A percentile compares a stretch with the other conserved stretches of the same genome.
Evolutionary conservation across 2,797 vertebrate species (phyloP).

Genomic region (Euphonia xanthogaster): DNA sequence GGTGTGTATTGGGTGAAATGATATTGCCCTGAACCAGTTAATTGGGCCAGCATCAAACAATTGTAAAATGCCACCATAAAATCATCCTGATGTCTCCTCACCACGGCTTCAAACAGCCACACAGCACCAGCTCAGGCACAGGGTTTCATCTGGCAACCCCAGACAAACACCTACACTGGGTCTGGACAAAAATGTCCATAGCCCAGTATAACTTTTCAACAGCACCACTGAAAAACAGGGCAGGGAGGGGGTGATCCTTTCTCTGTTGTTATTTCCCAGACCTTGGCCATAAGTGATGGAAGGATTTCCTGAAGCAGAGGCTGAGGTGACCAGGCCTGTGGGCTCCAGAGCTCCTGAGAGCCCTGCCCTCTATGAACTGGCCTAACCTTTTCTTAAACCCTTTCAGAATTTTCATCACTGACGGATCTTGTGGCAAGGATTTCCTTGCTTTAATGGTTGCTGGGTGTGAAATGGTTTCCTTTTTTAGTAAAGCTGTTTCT

Average conservation of each 20-base stretch:
- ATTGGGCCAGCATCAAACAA: background rate
- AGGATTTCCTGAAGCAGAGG: background rate
- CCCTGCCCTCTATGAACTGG: background rate
- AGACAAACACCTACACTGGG: background rate
- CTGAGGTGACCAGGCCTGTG: rapidly evolving
- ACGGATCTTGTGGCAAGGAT: background rate
- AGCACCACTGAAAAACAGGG: background rate
- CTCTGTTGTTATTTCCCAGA: background rate
- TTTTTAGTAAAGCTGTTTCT: background rate
- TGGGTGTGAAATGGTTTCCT: background rate
- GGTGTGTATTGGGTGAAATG: background rate
- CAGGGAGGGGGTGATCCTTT: background rate
- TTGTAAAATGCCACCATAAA: background rate
- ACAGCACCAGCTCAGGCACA: background rate
- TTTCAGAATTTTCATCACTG: background rate
- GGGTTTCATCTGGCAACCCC: background rate
- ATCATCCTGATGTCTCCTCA: background rate
- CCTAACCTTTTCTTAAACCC: background rate
- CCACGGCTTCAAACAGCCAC: background rate
- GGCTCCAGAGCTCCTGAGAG: background rate
- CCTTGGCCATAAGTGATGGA: background rate
- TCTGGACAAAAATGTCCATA: background rate
- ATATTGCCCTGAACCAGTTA: background rate
- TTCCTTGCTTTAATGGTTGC: background rate
- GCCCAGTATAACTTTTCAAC: background rate